Conservation (phyloP, 2,888 invertebrate genomes). For the Phengaris arion region DNA sequence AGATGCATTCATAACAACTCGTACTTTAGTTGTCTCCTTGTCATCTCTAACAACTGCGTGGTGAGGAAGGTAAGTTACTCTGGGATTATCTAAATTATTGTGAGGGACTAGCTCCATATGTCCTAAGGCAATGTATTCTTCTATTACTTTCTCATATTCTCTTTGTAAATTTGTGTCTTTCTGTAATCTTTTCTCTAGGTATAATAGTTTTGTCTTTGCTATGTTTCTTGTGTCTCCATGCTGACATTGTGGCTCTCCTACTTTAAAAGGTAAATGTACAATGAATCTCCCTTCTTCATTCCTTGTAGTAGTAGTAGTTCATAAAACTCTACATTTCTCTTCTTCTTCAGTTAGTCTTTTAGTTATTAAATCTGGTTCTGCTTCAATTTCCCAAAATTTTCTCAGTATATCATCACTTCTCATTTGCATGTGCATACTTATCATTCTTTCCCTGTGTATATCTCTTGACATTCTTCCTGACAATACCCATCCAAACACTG, state of each 20-base stretch:
- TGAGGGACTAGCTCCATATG: slow-evolving; percentile 33
- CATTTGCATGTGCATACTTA: too few relatives aligned
- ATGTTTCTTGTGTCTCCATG: slow-evolving; percentile 34
- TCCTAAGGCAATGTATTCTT: slow-evolving; percentile 33
- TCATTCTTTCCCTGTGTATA: too few relatives aligned
- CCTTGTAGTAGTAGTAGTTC: slow-evolving; percentile 33
- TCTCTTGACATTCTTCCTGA: too few relatives aligned
- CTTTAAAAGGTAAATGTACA: slow-evolving; percentile 36
- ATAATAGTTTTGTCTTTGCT: slow-evolving; percentile 32
- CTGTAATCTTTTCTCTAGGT: slow-evolving; percentile 32
- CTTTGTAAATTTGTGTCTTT: slow-evolving; percentile 24
- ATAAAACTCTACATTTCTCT: slow-evolving; percentile 31
- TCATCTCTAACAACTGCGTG: slow-evolving; percentile 36
- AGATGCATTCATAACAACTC: slow-evolving; percentile 38
- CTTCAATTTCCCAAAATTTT: too few relatives aligned
- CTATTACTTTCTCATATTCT: slow-evolving; percentile 31
- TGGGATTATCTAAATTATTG: background rate
- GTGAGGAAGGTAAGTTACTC: slow-evolving; percentile 34
- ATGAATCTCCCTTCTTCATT: slow-evolving; percentile 34
- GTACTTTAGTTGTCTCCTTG: slow-evolving; percentile 34
- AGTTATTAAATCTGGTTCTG: too few relatives aligned
- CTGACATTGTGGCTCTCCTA: slow-evolving; percentile 33
- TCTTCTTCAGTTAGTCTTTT: slow-evolving; percentile 28
- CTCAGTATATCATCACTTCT: too few relatives aligned
- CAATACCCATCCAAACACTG: too few relatives aligned